Conservation (phyloP, 2,888 invertebrate species). For the Synergus umbraculus region DNA sequence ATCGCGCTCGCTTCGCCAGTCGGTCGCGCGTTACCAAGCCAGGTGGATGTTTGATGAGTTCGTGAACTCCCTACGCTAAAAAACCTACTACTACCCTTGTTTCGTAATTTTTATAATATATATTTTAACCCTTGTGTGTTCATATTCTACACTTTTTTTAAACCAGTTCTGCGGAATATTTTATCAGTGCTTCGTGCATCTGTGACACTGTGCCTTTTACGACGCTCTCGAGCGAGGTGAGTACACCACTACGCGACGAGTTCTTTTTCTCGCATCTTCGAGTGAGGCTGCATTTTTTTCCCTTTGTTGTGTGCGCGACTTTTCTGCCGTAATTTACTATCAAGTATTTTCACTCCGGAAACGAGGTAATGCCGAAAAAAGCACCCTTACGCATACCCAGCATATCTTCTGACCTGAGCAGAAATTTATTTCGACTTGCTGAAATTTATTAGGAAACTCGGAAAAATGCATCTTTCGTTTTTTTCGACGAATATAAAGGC, state of each 20-base stretch:
- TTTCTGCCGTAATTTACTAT: too few relatives aligned
- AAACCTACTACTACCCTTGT: slow-evolving; percentile 43
- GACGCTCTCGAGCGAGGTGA: slow-evolving; percentile 50
- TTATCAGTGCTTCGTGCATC: slow-evolving; percentile 30
- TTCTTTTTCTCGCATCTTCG: slow-evolving; percentile 38
- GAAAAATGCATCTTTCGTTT: too few relatives aligned
- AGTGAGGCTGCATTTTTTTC: not conserved
- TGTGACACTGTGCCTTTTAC: slow-evolving; percentile 47
- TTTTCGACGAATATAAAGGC: too few relatives aligned
- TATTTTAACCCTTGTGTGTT: slow-evolving; percentile 24
- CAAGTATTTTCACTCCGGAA: too few relatives aligned
- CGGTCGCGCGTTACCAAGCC: slow-evolving; percentile 74
- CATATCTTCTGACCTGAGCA: too few relatives aligned
- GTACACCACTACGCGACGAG: slow-evolving; percentile 24
- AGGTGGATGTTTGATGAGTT: slow-evolving; percentile 72
- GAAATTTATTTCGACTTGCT: not conserved
- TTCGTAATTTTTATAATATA: slow-evolving; percentile 17
- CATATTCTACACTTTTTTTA: slow-evolving; percentile 6
- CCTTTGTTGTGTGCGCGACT: slow-evolving; percentile 23
- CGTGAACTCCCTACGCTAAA: slow-evolving; percentile 66
- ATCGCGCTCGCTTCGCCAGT: slow-evolving; percentile 64
- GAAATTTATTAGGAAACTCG: too few relatives aligned
- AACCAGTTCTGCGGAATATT: slow-evolving; percentile 22
- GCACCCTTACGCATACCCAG: too few relatives aligned
- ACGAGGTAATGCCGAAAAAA: too few relatives aligned